A percentile compares a stretch with the other conserved stretches of the same genome.
Conservation (phyloP, 2,113 vertebrate genomes). For the Brachyistius frenatus region DNA sequence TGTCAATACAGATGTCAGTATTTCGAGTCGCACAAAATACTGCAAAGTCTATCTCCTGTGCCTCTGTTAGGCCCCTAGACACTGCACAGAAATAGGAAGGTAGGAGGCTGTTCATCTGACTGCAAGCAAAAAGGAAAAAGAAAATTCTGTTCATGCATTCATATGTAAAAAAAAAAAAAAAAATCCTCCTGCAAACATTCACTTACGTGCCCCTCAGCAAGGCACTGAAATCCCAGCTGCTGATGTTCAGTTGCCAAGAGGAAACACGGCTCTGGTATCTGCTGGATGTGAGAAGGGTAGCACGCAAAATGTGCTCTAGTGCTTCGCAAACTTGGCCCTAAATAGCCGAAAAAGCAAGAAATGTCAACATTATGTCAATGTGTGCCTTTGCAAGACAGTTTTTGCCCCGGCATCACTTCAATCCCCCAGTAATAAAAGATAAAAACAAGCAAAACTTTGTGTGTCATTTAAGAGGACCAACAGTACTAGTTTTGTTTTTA, state of each 20-base stretch:
- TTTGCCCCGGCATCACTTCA: slow-evolving; percentile 21
- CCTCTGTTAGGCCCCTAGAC: slow-evolving; percentile 19
- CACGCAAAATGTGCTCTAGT: slow-evolving; percentile 1
- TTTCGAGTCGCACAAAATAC: slow-evolving; percentile 6
- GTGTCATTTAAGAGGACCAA: neutral
- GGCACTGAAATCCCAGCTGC: slow-evolving; percentile 34
- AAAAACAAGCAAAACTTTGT: neutral
- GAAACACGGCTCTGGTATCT: slow-evolving; percentile 5
- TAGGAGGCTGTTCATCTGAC: slow-evolving; percentile 18
- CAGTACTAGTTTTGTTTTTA: slow-evolving; percentile 1
- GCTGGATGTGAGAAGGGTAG: slow-evolving; percentile 15
- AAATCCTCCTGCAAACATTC: slow-evolving; percentile 19
- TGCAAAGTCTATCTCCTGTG: neutral
- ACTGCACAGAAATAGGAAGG: slow-evolving; percentile 25
- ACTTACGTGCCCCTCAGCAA: slow-evolving; percentile 30
- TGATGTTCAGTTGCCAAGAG: slow-evolving; percentile 38
- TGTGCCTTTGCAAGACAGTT: neutral
- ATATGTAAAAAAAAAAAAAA: neutral
- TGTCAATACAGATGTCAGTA: slow-evolving; percentile 15
- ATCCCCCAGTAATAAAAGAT: neutral
- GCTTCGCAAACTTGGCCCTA: neutral
- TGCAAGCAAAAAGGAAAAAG: neutral
- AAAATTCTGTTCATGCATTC: slow-evolving; percentile 1
- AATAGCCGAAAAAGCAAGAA: neutral
- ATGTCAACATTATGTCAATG: slow-evolving; percentile 26